Evolutionary conservation across 2,113 vertebrate genomes (phyloP), one percentile per base, ranked within the genome.

Genomic region (Bubo blakistoni): DNA sequence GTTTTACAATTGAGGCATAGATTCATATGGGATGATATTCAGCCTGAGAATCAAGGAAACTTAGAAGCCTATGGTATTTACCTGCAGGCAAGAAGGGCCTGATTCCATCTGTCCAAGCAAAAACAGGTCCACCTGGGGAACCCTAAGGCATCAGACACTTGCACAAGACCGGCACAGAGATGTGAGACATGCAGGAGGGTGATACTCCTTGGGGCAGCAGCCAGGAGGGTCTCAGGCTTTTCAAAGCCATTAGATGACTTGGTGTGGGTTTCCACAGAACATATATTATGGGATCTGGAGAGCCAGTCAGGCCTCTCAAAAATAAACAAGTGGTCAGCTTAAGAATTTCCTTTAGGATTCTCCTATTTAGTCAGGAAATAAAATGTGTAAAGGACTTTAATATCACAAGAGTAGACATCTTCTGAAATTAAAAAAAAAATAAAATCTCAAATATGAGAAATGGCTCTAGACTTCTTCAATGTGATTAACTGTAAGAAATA

Each of bases 151-250:
- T 63, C 30, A 19, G 30, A 27, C 16, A 51, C 9, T 3, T 18
- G 21, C 20, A 21, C 5, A 34, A 29, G 18, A 61, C 46, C 8
- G 25, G 8, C 3, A 3, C 17, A 44, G 42, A 12, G 15, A 49
- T 3, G 4, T 17, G 38, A 16, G 17, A 22, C 7, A 5, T 19
- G 13, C 16, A 32, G 1, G 7, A 49, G 9, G 1, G n/a, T 40
- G 24, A 14, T n/a, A 22, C 3, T 27, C 34, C 46, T 54, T 22
- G 19, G 16, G 58, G 38, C 14, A 87, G 17, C 13, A 65, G 7
- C 22, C 20, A 6, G 19, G 9, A 54, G 9, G 3, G 6, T 8
- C 12, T 77, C 9, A 58, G 19, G 17, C 6, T 63, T 66, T 62
- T 27, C 34, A 52, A 3, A 42, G 16, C 8, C 22, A 14, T 72